Conservation (phyloP, 2,797 vertebrate genomes). For the Melanotaenia trifasciata region DNA sequence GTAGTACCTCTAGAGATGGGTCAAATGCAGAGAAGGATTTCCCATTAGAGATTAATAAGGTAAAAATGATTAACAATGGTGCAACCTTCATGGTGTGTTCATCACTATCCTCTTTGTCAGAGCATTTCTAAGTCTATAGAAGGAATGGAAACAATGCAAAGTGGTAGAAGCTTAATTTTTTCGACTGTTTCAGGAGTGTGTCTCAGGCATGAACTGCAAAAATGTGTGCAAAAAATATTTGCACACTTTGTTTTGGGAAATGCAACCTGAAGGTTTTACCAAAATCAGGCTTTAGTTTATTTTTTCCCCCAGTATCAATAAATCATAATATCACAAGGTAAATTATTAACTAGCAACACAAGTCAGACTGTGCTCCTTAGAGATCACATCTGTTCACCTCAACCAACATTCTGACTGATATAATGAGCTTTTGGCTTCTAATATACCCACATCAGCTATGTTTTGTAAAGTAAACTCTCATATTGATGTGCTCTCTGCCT, state of each 20-base stretch:
- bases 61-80: no score
- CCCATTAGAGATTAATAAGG: no score
- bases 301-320: no score
- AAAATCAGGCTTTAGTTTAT: not conserved
- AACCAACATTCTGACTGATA: constrained; percentile 12
- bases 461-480: constrained; percentile 41
- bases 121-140: no score
- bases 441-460: constrained; percentile 5
- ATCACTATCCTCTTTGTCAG: not conserved
- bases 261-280: not conserved
- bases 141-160: not conserved
- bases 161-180: not conserved
- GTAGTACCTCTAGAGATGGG: no score
- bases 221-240: not conserved
- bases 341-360: not conserved
- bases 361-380: not conserved
- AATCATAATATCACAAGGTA: not conserved
- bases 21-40: no score
- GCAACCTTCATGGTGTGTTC: not conserved
- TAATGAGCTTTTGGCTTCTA: constrained; percentile 16
- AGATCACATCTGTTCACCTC: constrained; percentile 9
- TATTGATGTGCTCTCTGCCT: constrained; percentile 47
- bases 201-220: no score
- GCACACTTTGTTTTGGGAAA: not conserved
- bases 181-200: not conserved